Base-by-base conservation (phyloP, 2,888 invertebrate genomes). In the Ommatoiulus sabulosus region DNA sequence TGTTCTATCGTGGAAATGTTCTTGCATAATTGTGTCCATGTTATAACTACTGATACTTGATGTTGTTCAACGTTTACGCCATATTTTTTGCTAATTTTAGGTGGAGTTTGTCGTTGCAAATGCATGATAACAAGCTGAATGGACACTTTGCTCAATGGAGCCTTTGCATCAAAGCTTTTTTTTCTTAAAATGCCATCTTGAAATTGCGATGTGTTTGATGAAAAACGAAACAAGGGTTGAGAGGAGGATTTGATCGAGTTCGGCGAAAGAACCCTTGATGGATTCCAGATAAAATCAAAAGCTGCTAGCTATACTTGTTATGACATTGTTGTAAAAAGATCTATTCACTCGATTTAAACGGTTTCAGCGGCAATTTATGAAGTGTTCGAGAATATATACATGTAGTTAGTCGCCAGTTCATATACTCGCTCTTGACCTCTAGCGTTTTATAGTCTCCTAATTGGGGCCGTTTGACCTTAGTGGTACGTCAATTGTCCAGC, bases 241-340 rank as follows among this genome's bases (percentile, higher is more conserved):
- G 63, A 63, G 63, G 63, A 63, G 63, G 63, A 20, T 3, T 63
- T 63, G 63, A 63, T 63, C 20, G n/a, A 20, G n/a, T 63, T n/a
- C 63, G n/a, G 1, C n/a, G 63, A 63, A 20, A 20, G 63, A 20
- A 7, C 63, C 20, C 20, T 63, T 63, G 63, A 63, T 63, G n/a
- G 63, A 63, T 63, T 20, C 63, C 63, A 20, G 63, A 63, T 63
- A 63, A 63, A 63, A 63, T 63, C 63, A 63, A 63, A 63, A 63
- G 63, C 63, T 63, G 63, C 63, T 63, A 63, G 63, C 63, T 63
- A 35, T 35, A 63, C 63, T 63, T 63, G 63, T 63, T 63, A 63
- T 63, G 63, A 63, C 20, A 63, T 63, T 20, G 63, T 63, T 63
- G 63, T 63, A 63, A 63, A 63, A 63, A 63, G 63, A 63, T 63